A percentile compares a stretch with the other conserved stretches of the same genome.
These are phyloP conservation scores for Sphyrna mokarran DNA, from an alignment of 2,113 vertebrate species.

Conservation along the genomic window DNA sequence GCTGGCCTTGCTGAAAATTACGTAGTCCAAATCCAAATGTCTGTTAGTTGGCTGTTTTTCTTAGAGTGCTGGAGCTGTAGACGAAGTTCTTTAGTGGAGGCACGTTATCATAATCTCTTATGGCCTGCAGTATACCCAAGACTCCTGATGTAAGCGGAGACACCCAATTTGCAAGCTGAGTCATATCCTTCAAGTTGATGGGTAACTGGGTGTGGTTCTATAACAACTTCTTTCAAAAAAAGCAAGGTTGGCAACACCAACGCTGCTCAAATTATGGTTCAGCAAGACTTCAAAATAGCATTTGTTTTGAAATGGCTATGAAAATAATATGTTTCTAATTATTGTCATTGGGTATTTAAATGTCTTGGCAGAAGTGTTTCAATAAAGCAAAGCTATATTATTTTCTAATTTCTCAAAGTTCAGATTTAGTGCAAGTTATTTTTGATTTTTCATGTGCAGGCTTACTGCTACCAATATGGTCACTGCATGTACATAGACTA, in stretches of 20 bases:
- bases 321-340: slow-evolving; percentile 29
- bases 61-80: not conserved
- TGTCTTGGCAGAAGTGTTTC: not conserved
- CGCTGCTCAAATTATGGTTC: not conserved
- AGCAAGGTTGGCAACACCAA: not conserved
- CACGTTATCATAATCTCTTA: not conserved
- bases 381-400: slow-evolving; percentile 6
- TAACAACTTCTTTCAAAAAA: not conserved
- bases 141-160: not conserved
- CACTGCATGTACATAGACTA: not conserved
- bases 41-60: not conserved
- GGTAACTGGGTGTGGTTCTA: not conserved
- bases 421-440: slow-evolving; percentile 23
- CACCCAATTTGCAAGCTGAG: slow-evolving; percentile 14
- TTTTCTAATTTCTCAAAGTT: not conserved
- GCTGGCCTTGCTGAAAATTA: not conserved
- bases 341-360: not conserved
- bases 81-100: not conserved
- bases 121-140: not conserved
- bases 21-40: not conserved
- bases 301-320: not conserved
- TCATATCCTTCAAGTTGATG: slow-evolving; percentile 23
- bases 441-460: not conserved
- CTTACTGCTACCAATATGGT: not conserved
- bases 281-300: not conserved